Conservation (phyloP, 2,113 vertebrate genomes). For the Nothobranchius kuhntae region DNA sequence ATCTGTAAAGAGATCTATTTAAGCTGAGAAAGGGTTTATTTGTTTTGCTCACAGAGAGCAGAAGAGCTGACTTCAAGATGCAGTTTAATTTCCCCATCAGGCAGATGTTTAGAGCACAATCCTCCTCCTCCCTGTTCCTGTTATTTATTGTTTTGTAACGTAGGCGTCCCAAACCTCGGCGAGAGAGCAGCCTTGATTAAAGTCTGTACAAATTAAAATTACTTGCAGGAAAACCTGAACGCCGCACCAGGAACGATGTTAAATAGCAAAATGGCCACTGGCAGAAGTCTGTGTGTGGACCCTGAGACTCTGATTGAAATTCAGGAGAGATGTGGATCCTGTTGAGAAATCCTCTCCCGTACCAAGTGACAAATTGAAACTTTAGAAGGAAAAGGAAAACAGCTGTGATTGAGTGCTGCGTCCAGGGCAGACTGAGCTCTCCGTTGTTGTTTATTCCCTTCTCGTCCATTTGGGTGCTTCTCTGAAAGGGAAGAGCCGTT, state of each 20-base stretch:
- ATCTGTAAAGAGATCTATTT: conserved; percentile 49
- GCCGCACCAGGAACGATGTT: neutral
- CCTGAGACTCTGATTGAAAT: conserved; percentile 16
- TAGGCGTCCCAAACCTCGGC: neutral
- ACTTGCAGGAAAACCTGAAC: conserved; percentile 1
- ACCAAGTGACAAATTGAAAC: conserved; percentile 25
- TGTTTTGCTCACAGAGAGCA: conserved; percentile 29
- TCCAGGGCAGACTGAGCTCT: conserved; percentile 7
- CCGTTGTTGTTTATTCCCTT: neutral
- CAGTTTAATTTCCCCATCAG: conserved; percentile 37
- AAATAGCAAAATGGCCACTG: neutral
- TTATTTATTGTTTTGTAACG: conserved; percentile 25
- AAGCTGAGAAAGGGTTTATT: conserved; percentile 33
- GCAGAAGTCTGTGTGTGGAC: neutral
- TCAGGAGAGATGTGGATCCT: conserved; percentile 16
- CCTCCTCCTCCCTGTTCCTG: neutral
- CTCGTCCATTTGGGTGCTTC: neutral
- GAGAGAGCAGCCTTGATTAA: conserved; percentile 33
- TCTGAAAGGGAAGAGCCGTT: neutral
- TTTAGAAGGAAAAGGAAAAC: conserved; percentile 17
- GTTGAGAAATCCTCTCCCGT: conserved; percentile 18
- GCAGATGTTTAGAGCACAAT: conserved; percentile 3
- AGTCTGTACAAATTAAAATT: conserved; percentile 28
- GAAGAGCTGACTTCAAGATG: conserved; percentile 12
- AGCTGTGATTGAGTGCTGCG: conserved; percentile 28